Evolutionary conservation across 2,113 vertebrate species (phyloP), one percentile per base, ranked within the genome.

Genomic region (Pluvianellus socialis): DNA sequence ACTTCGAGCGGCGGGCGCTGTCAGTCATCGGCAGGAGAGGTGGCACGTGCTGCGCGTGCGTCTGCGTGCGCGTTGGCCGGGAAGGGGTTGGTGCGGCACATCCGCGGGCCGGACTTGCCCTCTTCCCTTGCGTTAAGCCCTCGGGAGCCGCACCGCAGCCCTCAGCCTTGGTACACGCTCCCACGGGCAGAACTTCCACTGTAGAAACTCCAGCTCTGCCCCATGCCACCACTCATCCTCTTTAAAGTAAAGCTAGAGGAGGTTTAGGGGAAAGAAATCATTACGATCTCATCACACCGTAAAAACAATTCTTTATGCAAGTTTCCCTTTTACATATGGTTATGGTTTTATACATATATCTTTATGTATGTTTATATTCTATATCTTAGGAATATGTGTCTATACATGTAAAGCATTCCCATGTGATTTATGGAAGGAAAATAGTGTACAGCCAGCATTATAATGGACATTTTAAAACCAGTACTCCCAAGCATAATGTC

Each of bases 41-140:
- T 1, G 10, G 9, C 2, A 4, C 1, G 19, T 4, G 10, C 38
- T 21, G 14, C 2, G 1, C 7, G 7, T 1, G 14, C 0, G 1
- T 4, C 7, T 7, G 3, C 0, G 14, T 0, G 28, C 4, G 28
- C 0, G 5, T 5, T 49, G 80, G 75, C 22, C 52, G 42, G 40
- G 28, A 19, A 10, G n/a, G 33, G 91, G 35, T 9, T 7, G 12
- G 35, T 0, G 7, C 2, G 30, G 56, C 73, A 33, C 0, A 44
- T 70, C 9, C 4, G 8, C 35, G 8, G 3, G 0, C 2, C 8
- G 27, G 7, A 13, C n/a, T 33, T 19, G 33, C 27, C 38, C 62
- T 23, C 24, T 14, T 32, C 30, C 32, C 14, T 26, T 17, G 19
- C 68, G 6, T 7, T 6, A 22, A 52, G 35, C 13, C 71, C 50